Conservation (phyloP, 2,113 vertebrate genomes). For the Oophaga pumilio region DNA sequence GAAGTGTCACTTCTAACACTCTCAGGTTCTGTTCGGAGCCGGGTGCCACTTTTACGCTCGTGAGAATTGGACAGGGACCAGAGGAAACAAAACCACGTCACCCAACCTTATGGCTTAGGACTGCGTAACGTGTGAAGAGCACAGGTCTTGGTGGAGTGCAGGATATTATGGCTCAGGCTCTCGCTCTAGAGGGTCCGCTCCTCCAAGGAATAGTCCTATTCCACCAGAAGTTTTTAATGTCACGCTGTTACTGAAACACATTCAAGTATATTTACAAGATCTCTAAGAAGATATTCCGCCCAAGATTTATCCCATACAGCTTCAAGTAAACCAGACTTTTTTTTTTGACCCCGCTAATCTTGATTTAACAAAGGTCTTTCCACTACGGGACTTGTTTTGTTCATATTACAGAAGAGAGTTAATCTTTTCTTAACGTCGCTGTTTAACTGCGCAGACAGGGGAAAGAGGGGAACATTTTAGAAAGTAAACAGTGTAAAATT, state of each 20-base stretch:
- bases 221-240: conserved; percentile 2
- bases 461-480: background rate
- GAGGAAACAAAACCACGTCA: conserved; percentile 12
- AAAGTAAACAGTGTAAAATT: conserved; percentile 34
- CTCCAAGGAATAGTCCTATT: background rate
- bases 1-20: conserved; percentile 42
- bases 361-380: conserved; percentile 49
- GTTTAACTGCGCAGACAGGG: background rate
- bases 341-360: conserved; percentile 36
- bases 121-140: background rate
- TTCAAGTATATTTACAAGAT: conserved; percentile 38
- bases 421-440: conserved; percentile 17
- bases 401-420: conserved; percentile 29
- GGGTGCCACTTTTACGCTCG: conserved; percentile 4
- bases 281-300: conserved; percentile 4
- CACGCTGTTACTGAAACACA: conserved; percentile 13
- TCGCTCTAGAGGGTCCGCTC: background rate
- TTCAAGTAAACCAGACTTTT: conserved; percentile 11
- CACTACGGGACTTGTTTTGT: conserved; percentile 22
- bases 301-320: conserved; percentile 35
- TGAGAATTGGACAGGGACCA: conserved; percentile 4
- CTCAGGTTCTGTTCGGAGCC: conserved; percentile 9
- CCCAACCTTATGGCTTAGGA: background rate
- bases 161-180: background rate
- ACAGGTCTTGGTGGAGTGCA: background rate